Conservation (phyloP, 2,113 vertebrate genomes). For the Daboia siamensis region DNA sequence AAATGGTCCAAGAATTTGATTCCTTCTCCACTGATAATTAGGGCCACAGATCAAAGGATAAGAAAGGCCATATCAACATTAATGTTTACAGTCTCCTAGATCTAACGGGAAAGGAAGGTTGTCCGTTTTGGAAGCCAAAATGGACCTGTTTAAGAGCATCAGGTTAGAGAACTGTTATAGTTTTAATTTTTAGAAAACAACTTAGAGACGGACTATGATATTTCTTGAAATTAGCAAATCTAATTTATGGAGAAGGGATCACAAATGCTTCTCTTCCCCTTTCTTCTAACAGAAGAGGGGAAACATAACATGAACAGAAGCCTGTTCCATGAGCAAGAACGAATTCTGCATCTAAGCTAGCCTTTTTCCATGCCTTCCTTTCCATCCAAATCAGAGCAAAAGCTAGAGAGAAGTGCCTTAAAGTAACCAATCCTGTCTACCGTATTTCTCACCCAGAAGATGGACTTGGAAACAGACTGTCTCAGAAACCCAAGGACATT, state of each 20-base stretch:
- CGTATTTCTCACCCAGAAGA: background rate
- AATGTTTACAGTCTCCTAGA: background rate
- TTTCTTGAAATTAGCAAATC: background rate
- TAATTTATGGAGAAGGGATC: background rate
- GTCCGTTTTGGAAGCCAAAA: background rate
- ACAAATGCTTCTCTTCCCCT: background rate
- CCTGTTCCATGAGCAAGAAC: background rate
- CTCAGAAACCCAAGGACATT: constrained; percentile 25
- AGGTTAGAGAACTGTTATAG: background rate
- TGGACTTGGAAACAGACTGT: background rate
- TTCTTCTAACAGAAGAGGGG: background rate
- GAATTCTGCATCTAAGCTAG: too few species aligned
- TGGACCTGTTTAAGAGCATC: background rate
- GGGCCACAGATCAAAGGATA: background rate
- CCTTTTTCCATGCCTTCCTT: background rate
- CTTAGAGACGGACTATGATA: background rate
- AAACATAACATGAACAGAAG: background rate
- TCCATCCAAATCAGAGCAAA: background rate
- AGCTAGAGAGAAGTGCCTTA: fast-evolving
- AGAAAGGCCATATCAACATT: background rate
- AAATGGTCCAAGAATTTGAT: background rate
- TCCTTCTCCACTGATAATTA: background rate
- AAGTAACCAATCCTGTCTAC: fast-evolving
- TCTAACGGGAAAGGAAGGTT: background rate
- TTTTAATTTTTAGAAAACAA: background rate